Base-by-base conservation (phyloP, 2,797 vertebrate genomes). In the Avahi laniger region DNA sequence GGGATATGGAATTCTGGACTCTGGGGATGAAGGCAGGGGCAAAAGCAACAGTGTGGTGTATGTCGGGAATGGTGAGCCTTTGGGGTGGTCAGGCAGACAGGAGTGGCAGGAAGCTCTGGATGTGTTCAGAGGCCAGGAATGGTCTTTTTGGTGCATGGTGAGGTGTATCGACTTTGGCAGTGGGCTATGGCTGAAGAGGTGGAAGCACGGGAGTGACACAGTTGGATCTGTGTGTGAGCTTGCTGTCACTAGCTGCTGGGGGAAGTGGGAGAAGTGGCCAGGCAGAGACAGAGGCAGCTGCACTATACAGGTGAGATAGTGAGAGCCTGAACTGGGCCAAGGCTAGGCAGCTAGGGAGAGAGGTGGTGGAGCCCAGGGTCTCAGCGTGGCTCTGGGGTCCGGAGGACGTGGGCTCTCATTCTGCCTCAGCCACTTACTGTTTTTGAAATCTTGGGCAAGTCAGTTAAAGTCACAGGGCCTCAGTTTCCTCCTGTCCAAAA, bases 241-340 rank as follows among this genome's bases (percentile, higher is more conserved):
- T 54, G 69, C 35, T 57, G 5, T 48, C 26, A 59, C 69, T 61
- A 79, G 75, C 30, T 86, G 84, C 41, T 70, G 35, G 4, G 3
- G 18, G 7, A 41, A 41, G 67, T 73, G 24, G 54, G 52, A 33
- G 24, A 4, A 9, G 1, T 22, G 28, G 38, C 12, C 0, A 9
- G 35, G 28, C 61, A 63, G 72, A 67, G 67, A 43, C 0, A 0
- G 26, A 88, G 76, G 46, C 43, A 2, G 18, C 61, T 52, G 24
- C 22, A 4, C 4, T 26, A 82, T 41, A 61, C 12, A 14, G 11
- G 26, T 7, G 41, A 67, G 57, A 30, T 0, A 0, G 3, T 15
- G 54, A 79, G 22, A 52, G 9, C n/a, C 15, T 7, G 17, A 43
- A 14, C 20, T 35, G 28, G 57, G 24, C 59, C 14, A 24, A 50